Percentiles rank a stretch among this genome's conserved stretches.
Evolutionary conservation across 2,888 invertebrate genomes (phyloP).

Genomic region (Gnatocerus cornutus): DNA sequence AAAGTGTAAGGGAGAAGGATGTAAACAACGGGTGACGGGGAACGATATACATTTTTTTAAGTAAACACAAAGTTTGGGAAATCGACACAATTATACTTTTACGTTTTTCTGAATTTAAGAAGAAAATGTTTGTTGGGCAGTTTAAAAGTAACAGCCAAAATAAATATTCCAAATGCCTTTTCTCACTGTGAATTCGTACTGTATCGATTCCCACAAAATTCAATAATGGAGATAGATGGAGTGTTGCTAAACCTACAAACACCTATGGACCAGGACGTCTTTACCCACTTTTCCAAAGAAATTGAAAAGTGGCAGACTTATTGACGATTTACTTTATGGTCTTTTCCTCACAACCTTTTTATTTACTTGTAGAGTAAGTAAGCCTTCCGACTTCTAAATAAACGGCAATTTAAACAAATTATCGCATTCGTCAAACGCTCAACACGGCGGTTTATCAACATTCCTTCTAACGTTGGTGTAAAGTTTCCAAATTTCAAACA

Average conservation of each 20-base stretch:
- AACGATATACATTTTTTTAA: conserved; percentile 34
- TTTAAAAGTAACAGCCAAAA: conserved; percentile 54
- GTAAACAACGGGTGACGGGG: conserved; percentile 46
- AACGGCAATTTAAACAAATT: conserved; percentile 35
- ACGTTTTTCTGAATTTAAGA: conserved; percentile 30
- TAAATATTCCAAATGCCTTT: conserved; percentile 56
- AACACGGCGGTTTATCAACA: not conserved
- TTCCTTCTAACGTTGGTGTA: conserved; percentile 10
- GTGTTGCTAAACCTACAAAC: conserved; percentile 58
- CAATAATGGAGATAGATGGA: conserved; percentile 63
- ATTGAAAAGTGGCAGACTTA: conserved; percentile 59
- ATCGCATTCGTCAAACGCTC: conserved; percentile 12
- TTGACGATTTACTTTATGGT: conserved; percentile 57
- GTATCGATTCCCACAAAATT: conserved; percentile 57
- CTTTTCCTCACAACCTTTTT: conserved; percentile 49
- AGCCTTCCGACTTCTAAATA: conserved; percentile 5
- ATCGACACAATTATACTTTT: conserved; percentile 47
- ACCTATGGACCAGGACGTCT: conserved; percentile 57
- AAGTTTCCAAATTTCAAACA: conserved; percentile 9
- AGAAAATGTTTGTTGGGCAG: conserved; percentile 49
- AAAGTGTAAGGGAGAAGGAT: conserved; percentile 38
- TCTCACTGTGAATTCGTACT: conserved; percentile 53
- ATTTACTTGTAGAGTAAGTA: conserved; percentile 45
- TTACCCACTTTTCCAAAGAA: conserved; percentile 55
- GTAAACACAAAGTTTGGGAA: conserved; percentile 40